Percentiles rank a stretch among this genome's conserved stretches.
Conservation (phyloP, 2,888 invertebrate genomes). For the Meghimatium bilineatum region DNA sequence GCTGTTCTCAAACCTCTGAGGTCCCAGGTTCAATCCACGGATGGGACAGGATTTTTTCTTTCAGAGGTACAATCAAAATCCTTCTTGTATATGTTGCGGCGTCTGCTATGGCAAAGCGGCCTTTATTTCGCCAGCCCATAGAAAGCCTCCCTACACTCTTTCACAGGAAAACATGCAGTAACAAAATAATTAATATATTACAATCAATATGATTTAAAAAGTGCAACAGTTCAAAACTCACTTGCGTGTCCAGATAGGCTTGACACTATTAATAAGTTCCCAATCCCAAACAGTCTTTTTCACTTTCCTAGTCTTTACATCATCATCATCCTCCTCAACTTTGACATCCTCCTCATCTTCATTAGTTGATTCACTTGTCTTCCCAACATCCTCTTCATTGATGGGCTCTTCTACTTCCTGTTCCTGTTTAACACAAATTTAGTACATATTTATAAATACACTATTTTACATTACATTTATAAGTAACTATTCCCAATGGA, state of each 20-base stretch:
- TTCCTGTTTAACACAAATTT: slow-evolving; percentile 6
- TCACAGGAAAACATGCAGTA: no score
- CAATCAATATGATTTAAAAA: neutral
- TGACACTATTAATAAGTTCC: slow-evolving; percentile 96
- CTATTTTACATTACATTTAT: no score
- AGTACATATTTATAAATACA: neutral
- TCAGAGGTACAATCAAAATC: no score
- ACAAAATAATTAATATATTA: no score
- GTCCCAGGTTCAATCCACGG: no score
- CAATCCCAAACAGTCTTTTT: slow-evolving; percentile 99
- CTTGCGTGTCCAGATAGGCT: slow-evolving; percentile 99
- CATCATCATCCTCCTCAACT: slow-evolving; percentile 82
- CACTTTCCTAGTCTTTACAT: slow-evolving; percentile 89
- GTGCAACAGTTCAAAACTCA: slow-evolving; percentile 71
- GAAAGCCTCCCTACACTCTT: no score
- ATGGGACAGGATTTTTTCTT: no score
- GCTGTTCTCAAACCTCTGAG: no score
- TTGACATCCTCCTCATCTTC: slow-evolving; percentile 78
- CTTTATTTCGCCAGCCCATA: no score
- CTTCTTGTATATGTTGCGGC: no score
- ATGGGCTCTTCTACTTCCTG: slow-evolving; percentile 76
- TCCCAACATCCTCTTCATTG: slow-evolving; percentile 79
- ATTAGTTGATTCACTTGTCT: slow-evolving; percentile 76
- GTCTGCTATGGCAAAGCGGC: no score
- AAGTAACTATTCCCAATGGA: no score